These are phyloP conservation scores for Tetrapedia diversipes DNA, from an alignment of 2,888 invertebrate genomes.

Conservation along the genomic window DNA sequence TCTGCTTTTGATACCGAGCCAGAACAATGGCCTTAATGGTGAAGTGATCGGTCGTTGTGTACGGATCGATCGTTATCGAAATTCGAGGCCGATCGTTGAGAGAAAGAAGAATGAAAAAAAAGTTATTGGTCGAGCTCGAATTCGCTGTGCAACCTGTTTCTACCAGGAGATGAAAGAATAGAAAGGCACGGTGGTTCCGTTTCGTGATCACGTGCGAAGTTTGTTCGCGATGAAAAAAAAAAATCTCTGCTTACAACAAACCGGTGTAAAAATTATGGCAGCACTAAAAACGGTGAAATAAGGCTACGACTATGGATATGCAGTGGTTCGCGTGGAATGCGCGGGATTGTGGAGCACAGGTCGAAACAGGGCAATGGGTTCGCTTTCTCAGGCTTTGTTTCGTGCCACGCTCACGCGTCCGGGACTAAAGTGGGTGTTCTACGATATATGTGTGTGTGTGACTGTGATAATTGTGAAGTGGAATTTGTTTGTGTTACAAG, in stretches of 20 bases:
- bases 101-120: neutral
- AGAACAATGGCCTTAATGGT: conserved; percentile 36
- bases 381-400: conserved; percentile 51
- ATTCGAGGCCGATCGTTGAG: conserved; percentile 59
- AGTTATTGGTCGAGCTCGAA: conserved; percentile 11
- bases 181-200: conserved; percentile 6
- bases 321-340: conserved; percentile 34
- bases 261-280: conserved; percentile 26
- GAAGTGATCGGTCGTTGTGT: conserved; percentile 22
- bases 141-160: conserved; percentile 10
- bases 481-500: neutral
- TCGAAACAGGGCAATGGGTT: conserved; percentile 29
- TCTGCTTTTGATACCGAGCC: conserved; percentile 16
- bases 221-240: neutral
- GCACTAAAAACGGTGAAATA: conserved; percentile 15
- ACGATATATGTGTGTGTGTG: neutral
- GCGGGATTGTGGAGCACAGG: conserved; percentile 26
- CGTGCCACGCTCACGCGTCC: conserved; percentile 28
- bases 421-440: neutral
- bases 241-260: too few relatives aligned
- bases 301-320: conserved; percentile 31
- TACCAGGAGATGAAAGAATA: neutral
- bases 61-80: conserved; percentile 63
- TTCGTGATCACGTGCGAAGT: neutral
- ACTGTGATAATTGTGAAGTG: neutral